Conservation (phyloP, 2,888 invertebrate species). For the Allacma fusca region DNA sequence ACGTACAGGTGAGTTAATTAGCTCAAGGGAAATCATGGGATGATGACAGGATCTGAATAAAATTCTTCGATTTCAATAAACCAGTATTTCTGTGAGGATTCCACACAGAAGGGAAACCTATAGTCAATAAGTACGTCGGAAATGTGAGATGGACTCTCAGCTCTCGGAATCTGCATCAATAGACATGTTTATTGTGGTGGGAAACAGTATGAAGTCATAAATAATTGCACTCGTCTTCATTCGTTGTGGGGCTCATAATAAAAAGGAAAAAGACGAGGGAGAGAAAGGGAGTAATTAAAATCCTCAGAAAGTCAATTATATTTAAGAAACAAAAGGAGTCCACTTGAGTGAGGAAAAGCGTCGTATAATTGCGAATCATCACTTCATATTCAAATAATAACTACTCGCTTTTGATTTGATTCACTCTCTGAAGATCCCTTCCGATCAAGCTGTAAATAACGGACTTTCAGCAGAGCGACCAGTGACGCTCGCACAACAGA, state of each 20-base stretch:
- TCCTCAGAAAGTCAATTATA: conserved; percentile 38
- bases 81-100: too few relatives aligned
- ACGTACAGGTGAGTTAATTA: too few relatives aligned
- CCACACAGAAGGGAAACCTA: too few relatives aligned
- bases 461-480: too few relatives aligned
- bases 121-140: too few relatives aligned
- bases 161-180: not conserved
- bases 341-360: not conserved
- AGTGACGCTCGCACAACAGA: too few relatives aligned
- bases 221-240: not conserved
- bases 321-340: conserved; percentile 36
- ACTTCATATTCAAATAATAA: not conserved
- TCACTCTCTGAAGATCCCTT: conserved; percentile 2
- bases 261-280: not conserved
- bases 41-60: too few relatives aligned
- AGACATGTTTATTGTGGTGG: not conserved
- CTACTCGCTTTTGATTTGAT: not conserved
- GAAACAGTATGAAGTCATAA: conserved; percentile 7
- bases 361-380: conserved; percentile 19
- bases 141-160: too few relatives aligned
- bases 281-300: conserved; percentile 44
- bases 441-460: not conserved
- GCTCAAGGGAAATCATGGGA: too few relatives aligned
- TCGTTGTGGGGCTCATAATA: not conserved
- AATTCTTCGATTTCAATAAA: too few relatives aligned